These are phyloP conservation scores for Drosophila pseudoananassae DNA, from an alignment of 1,140 invertebrate genomes.

Conservation along the genomic window DNA sequence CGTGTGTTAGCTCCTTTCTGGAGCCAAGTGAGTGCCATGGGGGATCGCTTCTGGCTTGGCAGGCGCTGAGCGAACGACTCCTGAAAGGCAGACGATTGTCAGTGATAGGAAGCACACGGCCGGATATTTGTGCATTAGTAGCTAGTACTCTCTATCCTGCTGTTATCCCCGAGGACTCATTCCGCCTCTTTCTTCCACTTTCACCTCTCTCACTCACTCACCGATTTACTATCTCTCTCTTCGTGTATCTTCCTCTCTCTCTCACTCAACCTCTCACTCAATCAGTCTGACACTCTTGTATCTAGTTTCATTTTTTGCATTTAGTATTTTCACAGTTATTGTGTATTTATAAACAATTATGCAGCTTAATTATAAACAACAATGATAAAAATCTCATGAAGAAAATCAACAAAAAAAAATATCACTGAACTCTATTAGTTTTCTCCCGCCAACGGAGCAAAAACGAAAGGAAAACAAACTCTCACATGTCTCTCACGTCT, in stretches of 20 bases:
- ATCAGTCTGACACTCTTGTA: constrained; percentile 80
- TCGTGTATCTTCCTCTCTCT: constrained; percentile 14
- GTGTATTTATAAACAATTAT: constrained; percentile 82
- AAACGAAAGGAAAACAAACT: constrained; percentile 46
- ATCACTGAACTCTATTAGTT: constrained; percentile 55
- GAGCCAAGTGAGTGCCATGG: constrained; percentile 64
- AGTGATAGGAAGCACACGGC: constrained; percentile 13
- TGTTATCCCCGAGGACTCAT: constrained; percentile 44
- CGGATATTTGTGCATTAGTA: constrained; percentile 69
- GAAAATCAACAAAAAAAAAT: constrained; percentile 55
- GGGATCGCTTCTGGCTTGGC: constrained; percentile 36
- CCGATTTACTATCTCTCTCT: constrained; percentile 20
- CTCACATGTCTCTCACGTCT: constrained; percentile 81
- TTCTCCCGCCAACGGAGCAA: constrained; percentile 14
- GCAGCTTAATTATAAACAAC: constrained; percentile 78
- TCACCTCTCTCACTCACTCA: constrained; percentile 37
- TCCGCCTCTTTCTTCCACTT: constrained; percentile 30
- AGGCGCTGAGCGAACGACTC: constrained; percentile 18
- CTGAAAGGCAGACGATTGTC: constrained; percentile 17
- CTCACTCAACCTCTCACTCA: constrained; percentile 39
- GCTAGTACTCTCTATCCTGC: constrained; percentile 24
- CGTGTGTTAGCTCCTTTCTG: constrained; percentile 37
- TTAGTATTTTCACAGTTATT: constrained; percentile 82
- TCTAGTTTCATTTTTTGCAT: constrained; percentile 83
- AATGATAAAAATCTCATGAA: constrained; percentile 50